phyloP scores from a whole-genome alignment of 2,888 invertebrate genomes.

The Melangyna quadrimaculata region DNA sequence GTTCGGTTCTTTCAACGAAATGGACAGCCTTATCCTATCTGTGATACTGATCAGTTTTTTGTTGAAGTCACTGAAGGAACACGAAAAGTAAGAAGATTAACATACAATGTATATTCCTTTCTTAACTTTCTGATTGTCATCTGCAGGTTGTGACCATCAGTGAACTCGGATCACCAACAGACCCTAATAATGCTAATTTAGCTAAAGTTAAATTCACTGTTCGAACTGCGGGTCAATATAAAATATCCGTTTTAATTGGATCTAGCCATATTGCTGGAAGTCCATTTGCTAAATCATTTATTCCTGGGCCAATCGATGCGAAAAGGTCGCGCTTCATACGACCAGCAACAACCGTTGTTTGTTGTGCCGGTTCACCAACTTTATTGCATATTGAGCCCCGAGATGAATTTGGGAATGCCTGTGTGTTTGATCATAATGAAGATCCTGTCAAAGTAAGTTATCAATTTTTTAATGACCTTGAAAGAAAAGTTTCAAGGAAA shows the following conservation, averaged over 20 bases:
- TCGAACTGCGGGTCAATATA: slow-evolving; percentile 93
- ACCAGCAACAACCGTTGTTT: slow-evolving; percentile 92
- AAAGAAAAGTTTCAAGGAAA: no score
- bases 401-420: slow-evolving; percentile 94
- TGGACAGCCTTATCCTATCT: slow-evolving; percentile 96
- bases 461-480: no score
- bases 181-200: slow-evolving; percentile 92
- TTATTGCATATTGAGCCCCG: slow-evolving; percentile 93
- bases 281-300: slow-evolving; percentile 91
- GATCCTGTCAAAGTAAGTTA: slow-evolving; percentile 83
- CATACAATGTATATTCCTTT: background rate
- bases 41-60: slow-evolving; percentile 94
- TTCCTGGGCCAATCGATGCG: slow-evolving; percentile 92
- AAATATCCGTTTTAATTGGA: slow-evolving; percentile 91
- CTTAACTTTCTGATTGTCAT: background rate
- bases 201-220: slow-evolving; percentile 96
- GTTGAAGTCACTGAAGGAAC: slow-evolving; percentile 94
- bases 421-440: slow-evolving; percentile 84
- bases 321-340: slow-evolving; percentile 91
- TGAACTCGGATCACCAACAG: slow-evolving; percentile 93
- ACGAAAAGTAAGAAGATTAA: slow-evolving; percentile 83
- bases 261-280: slow-evolving; percentile 91
- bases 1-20: slow-evolving; percentile 95
- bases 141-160: slow-evolving; percentile 89
- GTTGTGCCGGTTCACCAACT: slow-evolving; percentile 89